A percentile compares a stretch with the other conserved stretches of the same genome.
Evolutionary conservation across 2,888 invertebrate species (phyloP).

Genomic region (Agrochola lota): DNA sequence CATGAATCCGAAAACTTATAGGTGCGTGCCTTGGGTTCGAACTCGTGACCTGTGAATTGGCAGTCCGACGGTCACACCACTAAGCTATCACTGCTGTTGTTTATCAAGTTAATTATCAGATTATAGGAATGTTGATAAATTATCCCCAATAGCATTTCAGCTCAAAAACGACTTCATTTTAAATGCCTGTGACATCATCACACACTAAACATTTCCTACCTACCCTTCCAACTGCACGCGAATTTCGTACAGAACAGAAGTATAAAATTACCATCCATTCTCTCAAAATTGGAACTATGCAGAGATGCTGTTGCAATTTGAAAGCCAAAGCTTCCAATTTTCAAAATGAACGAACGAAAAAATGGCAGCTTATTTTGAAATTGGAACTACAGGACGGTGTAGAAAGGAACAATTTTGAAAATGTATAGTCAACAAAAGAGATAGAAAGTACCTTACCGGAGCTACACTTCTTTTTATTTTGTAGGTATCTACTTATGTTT

Average conservation of each 20-base stretch:
- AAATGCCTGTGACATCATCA: not conserved
- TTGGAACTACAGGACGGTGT: conserved; percentile 30
- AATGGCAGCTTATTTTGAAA: conserved; percentile 33
- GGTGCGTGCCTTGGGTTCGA: too few relatives aligned
- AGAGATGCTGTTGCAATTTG: conserved; percentile 39
- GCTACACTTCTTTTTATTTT: not conserved
- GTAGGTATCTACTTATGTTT: not conserved
- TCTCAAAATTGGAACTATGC: conserved; percentile 51
- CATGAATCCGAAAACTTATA: too few relatives aligned
- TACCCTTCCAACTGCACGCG: conserved; percentile 7
- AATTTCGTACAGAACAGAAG: conserved; percentile 7
- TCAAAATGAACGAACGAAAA: conserved; percentile 33
- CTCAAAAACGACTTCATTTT: not conserved
- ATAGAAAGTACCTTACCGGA: not conserved
- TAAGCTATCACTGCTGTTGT: too few relatives aligned
- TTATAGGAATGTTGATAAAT: not conserved
- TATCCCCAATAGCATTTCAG: too few relatives aligned
- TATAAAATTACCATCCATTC: conserved; percentile 41
- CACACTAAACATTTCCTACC: conserved; percentile 15
- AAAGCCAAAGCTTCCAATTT: conserved; percentile 53
- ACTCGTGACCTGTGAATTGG: too few relatives aligned
- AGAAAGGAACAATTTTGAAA: conserved; percentile 16
- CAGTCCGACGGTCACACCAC: too few relatives aligned
- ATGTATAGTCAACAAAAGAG: conserved; percentile 16
- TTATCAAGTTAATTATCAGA: too few relatives aligned